Evolutionary conservation across 1,140 invertebrate genomes (phyloP), one percentile per base, ranked within the genome.

Genomic region (Wiebesia pumilae): DNA sequence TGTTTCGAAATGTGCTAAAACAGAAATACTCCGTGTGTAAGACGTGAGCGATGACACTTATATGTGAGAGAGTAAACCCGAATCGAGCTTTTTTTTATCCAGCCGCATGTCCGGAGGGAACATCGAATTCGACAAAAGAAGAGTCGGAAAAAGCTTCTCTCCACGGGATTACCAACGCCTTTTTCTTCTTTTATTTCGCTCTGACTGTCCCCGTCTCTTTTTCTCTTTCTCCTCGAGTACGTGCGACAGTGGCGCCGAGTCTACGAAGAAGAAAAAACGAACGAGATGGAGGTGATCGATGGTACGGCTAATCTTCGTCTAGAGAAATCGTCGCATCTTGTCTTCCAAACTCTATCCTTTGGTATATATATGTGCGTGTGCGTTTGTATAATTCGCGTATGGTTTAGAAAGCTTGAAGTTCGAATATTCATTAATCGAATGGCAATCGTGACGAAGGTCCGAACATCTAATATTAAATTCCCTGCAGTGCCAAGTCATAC

Each of bases 291-390:
- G 40, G 84, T 86, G 79, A 86, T 81, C 79, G 84, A 86, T 86
- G 88, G 82, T 38, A 47, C 65, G 85, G 81, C 81, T 86, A 88
- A 89, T 89, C 71, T 35, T 54, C 35, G 83, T 75, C 85, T 79
- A 38, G 77, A 58, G 21, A 16, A 40, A 69, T 87, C 82, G 81
- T 73, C 43, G 51, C 62, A 27, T 27, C 33, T 40, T 40, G 43
- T 62, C 81, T 24, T n/a, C 27, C 33, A 9, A 51, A 33, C 77
- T 35, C 71, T 43, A 69, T 35, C 33, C 30, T 1, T 10, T 1
- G 3, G 3, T 38, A 71, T 21, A 21, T n/a, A 71, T 38, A 38
- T 73, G 10, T 38, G 14, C 69, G 7, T 24, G 3, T 21, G 35
- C 19, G 58, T 65, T 3, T 65, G 58, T 65, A 35, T 6, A 19